Percentiles rank a stretch among this genome's conserved stretches.
phyloP scores from a whole-genome alignment of 2,888 invertebrate genomes.

The Phasia obesa region DNA sequence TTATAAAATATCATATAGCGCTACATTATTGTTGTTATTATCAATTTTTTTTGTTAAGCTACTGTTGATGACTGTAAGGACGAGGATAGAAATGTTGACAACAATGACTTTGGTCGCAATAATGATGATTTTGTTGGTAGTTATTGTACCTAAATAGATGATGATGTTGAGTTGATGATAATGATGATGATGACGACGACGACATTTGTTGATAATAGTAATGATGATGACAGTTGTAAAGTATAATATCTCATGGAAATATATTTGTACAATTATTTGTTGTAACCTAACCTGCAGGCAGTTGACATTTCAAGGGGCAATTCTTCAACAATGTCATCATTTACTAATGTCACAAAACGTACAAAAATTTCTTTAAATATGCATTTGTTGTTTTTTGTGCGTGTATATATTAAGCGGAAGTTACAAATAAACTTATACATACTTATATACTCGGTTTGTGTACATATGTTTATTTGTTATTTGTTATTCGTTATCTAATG shows the following conservation, averaged over 20 bases:
- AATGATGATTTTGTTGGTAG: conserved; percentile 11
- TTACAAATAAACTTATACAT: neutral
- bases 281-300: conserved; percentile 68
- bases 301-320: conserved; percentile 74
- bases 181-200: conserved; percentile 3
- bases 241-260: conserved; percentile 69
- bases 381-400: neutral
- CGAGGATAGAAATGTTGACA: conserved; percentile 41
- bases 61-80: conserved; percentile 24
- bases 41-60: neutral
- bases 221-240: conserved; percentile 67
- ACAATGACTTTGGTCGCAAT: conserved; percentile 62
- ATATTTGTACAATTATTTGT: conserved; percentile 66
- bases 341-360: conserved; percentile 68
- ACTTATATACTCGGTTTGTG: neutral
- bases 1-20: too few species aligned
- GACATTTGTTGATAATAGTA: conserved; percentile 43
- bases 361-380: conserved; percentile 21
- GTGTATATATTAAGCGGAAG: conserved; percentile 16
- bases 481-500: neutral
- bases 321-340: conserved; percentile 73
- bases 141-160: neutral
- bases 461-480: neutral
- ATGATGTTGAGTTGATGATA: conserved; percentile 36
- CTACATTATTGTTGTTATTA: neutral